phyloP scores from a whole-genome alignment of 2,797 vertebrate genomes.

The Falco berigora region DNA sequence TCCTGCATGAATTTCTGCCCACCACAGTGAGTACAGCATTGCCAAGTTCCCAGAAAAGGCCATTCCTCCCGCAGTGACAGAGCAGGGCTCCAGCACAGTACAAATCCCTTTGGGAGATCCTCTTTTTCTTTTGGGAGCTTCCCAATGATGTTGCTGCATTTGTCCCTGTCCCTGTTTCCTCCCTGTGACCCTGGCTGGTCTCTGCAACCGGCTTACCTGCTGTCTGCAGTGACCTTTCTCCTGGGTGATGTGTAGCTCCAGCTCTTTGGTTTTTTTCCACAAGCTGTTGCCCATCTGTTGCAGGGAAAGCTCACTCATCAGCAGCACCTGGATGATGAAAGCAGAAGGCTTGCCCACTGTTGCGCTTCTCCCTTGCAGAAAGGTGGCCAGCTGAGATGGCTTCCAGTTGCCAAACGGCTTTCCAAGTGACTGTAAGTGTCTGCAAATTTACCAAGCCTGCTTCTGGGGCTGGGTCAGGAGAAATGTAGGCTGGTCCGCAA shows the following conservation, averaged over 20 bases:
- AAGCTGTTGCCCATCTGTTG: conserved; percentile 72
- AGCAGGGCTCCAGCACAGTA: background rate
- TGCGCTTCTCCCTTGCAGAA: background rate
- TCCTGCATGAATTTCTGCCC: background rate
- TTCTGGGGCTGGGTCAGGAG: background rate
- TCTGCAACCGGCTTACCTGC: conserved; percentile 58
- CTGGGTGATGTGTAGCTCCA: conserved; percentile 59
- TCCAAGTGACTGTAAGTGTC: background rate
- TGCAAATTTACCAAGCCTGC: background rate
- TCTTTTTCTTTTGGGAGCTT: background rate
- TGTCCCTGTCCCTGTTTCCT: background rate
- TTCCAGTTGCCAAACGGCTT: background rate
- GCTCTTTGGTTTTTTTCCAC: conserved; percentile 67
- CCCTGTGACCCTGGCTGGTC: background rate
- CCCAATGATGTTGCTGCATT: background rate
- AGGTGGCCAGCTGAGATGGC: background rate
- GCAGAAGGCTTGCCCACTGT: background rate
- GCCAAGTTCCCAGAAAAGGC: background rate
- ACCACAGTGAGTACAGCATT: background rate
- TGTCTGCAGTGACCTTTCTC: conserved; percentile 68
- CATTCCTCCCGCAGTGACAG: background rate
- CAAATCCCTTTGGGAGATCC: background rate
- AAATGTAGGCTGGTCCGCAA: background rate
- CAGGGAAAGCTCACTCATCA: conserved; percentile 70
- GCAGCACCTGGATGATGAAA: conserved; percentile 36